Base-by-base conservation (phyloP, 1,140 invertebrate species). In the Bombyx mandarina region DNA sequence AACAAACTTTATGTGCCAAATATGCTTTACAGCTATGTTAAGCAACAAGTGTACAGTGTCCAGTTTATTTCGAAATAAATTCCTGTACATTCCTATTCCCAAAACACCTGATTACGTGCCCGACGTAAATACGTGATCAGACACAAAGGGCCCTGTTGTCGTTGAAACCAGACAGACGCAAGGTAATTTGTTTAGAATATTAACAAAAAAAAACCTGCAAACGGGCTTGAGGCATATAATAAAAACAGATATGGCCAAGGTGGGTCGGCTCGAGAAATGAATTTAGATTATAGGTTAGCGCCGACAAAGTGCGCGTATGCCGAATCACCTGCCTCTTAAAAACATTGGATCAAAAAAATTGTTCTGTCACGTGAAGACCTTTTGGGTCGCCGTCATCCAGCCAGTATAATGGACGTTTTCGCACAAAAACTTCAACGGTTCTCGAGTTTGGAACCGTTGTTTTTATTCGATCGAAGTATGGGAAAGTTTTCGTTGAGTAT, bases 201-300 rank as follows among this genome's bases (percentile, higher is more conserved):
- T 18, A 18, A 18, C 12, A 18, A 18, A 81, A 85, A 81, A 82
- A 83, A 81, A 80, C 79, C 77, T 70, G 79, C 77, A 83, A 86
- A 86, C 81, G 79, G 83, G 68, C 68, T 73, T 75, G 74, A 74
- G 73, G 75, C 69, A 74, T 78, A 77, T 87, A 84, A 87, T 85
- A 87, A 87, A 84, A 85, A 85, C 77, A 81, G 75, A 83, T 82
- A 82, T 75, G 79, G 74, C 66, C 59, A 61, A 67, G 71, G 75
- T 82, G 77, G 82, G 80, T 80, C 68, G 79, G 75, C 79, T 83
- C 81, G 77, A 85, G 76, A 86, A 86, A 86, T 86, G 82, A 86
- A 86, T 86, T 86, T 86, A 86, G 83, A 86, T 86, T 86, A 86
- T 73, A 86, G 76, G 80, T 82, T 86, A 84, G 77, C 79, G 83